These are phyloP conservation scores for Corythucha ciliata DNA, from an alignment of 2,888 invertebrate species.

Conservation along the genomic window DNA sequence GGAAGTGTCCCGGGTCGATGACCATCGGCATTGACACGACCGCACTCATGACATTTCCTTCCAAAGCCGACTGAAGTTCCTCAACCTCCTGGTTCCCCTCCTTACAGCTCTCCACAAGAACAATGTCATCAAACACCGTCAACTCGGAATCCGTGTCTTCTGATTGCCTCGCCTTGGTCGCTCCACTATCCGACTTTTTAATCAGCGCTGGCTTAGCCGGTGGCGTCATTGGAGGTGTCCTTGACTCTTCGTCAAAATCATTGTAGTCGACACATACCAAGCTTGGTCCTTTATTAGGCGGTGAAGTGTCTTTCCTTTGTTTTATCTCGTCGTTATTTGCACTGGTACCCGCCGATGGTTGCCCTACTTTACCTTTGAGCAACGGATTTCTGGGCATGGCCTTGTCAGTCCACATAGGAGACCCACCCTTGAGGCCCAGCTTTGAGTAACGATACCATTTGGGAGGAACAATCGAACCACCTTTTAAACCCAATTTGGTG, in stretches of 20 bases:
- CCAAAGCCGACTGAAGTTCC: constrained; percentile 33
- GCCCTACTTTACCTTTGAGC: constrained; percentile 28
- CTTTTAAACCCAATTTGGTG: constrained; percentile 48
- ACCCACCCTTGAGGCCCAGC: constrained; percentile 45
- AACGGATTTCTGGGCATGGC: constrained; percentile 27
- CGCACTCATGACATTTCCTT: constrained; percentile 34
- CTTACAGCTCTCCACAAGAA: constrained; percentile 36
- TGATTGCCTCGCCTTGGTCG: constrained; percentile 27
- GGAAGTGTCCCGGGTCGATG: constrained; percentile 30
- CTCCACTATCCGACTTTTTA: constrained; percentile 28
- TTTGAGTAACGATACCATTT: constrained; percentile 51
- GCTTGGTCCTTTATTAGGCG: constrained; percentile 47
- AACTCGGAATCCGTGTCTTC: constrained; percentile 33
- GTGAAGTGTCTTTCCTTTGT: constrained; percentile 38
- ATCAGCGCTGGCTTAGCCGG: constrained; percentile 28
- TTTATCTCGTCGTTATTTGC: constrained; percentile 25
- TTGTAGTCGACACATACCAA: constrained; percentile 51
- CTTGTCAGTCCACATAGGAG: constrained; percentile 35
- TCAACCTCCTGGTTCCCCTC: constrained; percentile 34
- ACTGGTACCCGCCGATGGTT: constrained; percentile 30
- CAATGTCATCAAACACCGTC: constrained; percentile 37
- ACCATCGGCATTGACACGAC: constrained; percentile 34
- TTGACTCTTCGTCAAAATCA: constrained; percentile 51
- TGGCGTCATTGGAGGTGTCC: constrained; percentile 33
- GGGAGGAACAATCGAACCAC: constrained; percentile 45